These are phyloP conservation scores for Apostichopus californicus DNA, from an alignment of 35 echinoderm and acorn worm species.

Conservation along the genomic window DNA sequence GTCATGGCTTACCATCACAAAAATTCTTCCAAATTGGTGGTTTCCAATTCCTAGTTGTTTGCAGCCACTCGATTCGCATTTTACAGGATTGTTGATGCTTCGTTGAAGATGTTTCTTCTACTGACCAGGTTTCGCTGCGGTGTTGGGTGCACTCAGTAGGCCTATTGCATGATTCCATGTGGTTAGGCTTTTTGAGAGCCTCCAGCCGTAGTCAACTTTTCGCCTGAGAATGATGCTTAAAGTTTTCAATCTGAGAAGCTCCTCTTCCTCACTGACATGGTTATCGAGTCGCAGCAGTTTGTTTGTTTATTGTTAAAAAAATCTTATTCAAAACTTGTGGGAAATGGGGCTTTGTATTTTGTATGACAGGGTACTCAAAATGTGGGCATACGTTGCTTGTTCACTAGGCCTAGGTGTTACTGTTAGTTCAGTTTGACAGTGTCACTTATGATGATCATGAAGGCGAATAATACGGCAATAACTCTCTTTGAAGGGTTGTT, in stretches of 20 bases:
- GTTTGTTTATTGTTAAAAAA: too few species aligned
- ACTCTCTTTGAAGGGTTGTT: background rate
- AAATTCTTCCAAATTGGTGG: background rate
- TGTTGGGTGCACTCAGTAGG: background rate
- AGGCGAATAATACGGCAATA: slow-evolving; percentile 42
- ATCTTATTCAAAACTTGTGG: too few species aligned
- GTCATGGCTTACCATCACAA: background rate
- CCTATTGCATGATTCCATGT: background rate
- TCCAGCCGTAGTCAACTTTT: too few species aligned
- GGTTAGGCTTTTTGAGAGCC: background rate
- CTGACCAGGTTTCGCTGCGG: slow-evolving; percentile 42
- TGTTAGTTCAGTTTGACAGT: background rate
- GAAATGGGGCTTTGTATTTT: too few species aligned
- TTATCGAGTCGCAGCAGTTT: background rate
- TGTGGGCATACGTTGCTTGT: background rate
- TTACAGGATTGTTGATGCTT: slow-evolving; percentile 38
- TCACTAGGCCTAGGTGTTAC: background rate
- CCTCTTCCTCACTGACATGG: background rate
- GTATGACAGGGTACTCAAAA: too few species aligned
- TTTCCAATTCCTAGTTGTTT: background rate
- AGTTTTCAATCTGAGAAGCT: slow-evolving; percentile 60
- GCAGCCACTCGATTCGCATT: slow-evolving; percentile 11
- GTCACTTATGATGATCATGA: slow-evolving; percentile 45
- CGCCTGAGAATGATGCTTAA: slow-evolving; percentile 10
- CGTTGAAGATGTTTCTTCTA: slow-evolving; percentile 31